Base-by-base conservation (phyloP, 2,888 invertebrate genomes). In the Drosophila meridiana region DNA sequence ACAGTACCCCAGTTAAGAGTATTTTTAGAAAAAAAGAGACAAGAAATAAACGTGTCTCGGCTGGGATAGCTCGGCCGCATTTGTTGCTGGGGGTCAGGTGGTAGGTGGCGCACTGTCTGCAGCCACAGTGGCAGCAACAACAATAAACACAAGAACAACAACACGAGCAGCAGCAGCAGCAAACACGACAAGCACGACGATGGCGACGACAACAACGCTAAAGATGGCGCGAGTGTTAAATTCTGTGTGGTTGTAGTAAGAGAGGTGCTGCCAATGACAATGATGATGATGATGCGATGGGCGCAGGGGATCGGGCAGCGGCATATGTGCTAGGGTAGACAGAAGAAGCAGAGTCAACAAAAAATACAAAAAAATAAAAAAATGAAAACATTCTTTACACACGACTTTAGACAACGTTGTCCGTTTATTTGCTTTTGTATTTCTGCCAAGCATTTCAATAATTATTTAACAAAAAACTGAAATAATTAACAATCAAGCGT, bases 401-500 rank as follows among this genome's bases (percentile, higher is more conserved):
- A 89, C 84, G 83, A 78, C 75, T 80, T 69, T 83, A 61, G 76
- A 62, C 52, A 62, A 63, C 38, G 70, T 56, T 38, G 77, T 75
- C 61, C 64, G 56, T 73, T 76, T 78, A 62, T 81, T 79, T 76
- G 75, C 60, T 72, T 82, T 77, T 77, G 73, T 73, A 62, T 83
- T 69, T 80, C 69, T 70, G 74, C 79, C 76, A 79, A 82, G 75
- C 85, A 84, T 84, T 86, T 89, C 69, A 82, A 87, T 87, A 79
- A 78, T 82, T 78, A 82, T 87, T 84, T 80, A 89, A 84, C 82
- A 87, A 84, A 84, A 81, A 76, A 80, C 76, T 74, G 60, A 89
- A 89, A 89, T 81, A 87, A 89, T 87, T 87, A 89, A 82, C 85
- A 84, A 82, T 68, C 77, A 76, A 79, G 71, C 79, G 75, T 47